A percentile compares a stretch with the other conserved stretches of the same genome.
These are phyloP conservation scores for Spicauda simplicius DNA, from an alignment of 2,888 invertebrate species.

Conservation along the genomic window DNA sequence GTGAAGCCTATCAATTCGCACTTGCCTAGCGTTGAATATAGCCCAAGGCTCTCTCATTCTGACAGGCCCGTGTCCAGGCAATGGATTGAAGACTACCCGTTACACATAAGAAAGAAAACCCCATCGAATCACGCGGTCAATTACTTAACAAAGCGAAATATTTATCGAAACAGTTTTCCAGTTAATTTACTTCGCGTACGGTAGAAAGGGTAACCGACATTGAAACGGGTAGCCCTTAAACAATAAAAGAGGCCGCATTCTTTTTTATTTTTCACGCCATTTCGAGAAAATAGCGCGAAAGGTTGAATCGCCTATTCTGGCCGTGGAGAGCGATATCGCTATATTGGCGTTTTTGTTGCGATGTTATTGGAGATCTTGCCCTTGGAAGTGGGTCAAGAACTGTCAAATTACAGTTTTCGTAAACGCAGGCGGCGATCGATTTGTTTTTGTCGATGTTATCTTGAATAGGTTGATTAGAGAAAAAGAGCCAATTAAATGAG, in stretches of 20 bases:
- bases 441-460: not conserved
- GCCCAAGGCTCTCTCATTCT: too few relatives aligned
- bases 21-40: too few relatives aligned
- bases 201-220: slow-evolving; percentile 16
- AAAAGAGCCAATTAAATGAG: too few relatives aligned
- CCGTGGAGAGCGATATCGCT: slow-evolving; percentile 21
- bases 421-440: not conserved
- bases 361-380: slow-evolving; percentile 3
- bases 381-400: slow-evolving; percentile 19
- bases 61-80: too few relatives aligned
- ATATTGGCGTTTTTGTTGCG: slow-evolving; percentile 33
- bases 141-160: slow-evolving; percentile 18
- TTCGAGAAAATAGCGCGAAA: slow-evolving; percentile 32
- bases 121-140: slow-evolving; percentile 15
- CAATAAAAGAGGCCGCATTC: slow-evolving; percentile 12
- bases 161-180: slow-evolving; percentile 25
- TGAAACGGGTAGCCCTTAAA: slow-evolving; percentile 25
- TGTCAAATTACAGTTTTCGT: not conserved
- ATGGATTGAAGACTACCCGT: too few relatives aligned
- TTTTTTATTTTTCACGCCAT: slow-evolving; percentile 19
- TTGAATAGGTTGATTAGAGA: not conserved
- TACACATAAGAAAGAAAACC: not conserved
- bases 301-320: slow-evolving; percentile 30
- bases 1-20: too few relatives aligned
- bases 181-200: slow-evolving; percentile 15